Percentiles rank a stretch among this genome's conserved stretches.
Evolutionary conservation across 2,113 vertebrate genomes (phyloP).

Genomic region (Xyrauchen texanus): DNA sequence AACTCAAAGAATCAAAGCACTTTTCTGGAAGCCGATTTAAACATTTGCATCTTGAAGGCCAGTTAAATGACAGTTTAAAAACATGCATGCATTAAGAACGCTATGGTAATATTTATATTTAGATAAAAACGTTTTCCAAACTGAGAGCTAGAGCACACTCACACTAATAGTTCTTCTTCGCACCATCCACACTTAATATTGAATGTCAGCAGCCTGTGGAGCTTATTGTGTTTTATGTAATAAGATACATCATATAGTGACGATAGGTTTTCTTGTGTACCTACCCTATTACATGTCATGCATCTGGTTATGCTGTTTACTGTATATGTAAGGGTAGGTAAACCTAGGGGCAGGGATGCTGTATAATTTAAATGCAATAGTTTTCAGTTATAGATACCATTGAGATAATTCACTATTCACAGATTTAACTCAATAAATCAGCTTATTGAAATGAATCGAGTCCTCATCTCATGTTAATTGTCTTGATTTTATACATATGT

Average conservation of each 20-base stretch:
- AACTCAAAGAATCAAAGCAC: background rate
- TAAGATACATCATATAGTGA: background rate
- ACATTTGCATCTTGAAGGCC: slow-evolving; percentile 18
- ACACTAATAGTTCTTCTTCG: background rate
- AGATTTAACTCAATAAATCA: too few species aligned
- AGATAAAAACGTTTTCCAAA: slow-evolving; percentile 1
- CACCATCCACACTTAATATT: background rate
- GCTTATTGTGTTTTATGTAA: background rate
- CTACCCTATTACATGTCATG: background rate
- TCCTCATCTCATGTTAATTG: too few species aligned
- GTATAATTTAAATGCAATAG: too few species aligned
- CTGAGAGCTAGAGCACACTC: background rate
- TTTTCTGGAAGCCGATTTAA: background rate
- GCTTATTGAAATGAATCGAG: too few species aligned
- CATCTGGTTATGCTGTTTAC: background rate
- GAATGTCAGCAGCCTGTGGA: slow-evolving; percentile 9
- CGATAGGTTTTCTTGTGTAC: background rate
- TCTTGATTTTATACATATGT: too few species aligned
- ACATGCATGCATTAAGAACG: background rate
- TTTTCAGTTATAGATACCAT: too few species aligned
- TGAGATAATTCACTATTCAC: too few species aligned
- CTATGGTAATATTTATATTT: background rate
- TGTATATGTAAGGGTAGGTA: background rate
- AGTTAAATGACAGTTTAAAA: background rate
- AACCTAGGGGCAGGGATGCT: background rate